A percentile compares a stretch with the other conserved stretches of the same genome.
Conservation (phyloP, 2,113 vertebrate species). For the Dipodomys merriami region DNA sequence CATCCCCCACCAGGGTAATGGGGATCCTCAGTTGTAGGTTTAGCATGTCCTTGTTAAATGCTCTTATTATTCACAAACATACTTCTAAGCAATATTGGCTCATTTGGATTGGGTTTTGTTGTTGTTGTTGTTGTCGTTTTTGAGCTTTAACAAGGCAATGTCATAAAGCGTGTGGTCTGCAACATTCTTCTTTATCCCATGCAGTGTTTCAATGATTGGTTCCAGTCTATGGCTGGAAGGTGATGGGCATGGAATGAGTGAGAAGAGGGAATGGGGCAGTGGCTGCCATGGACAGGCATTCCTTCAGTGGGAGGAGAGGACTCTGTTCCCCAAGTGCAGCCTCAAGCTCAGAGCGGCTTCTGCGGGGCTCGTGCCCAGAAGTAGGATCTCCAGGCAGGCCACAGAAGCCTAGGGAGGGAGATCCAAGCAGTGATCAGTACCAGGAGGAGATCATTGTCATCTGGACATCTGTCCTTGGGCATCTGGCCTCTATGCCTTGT, state of each 20-base stretch:
- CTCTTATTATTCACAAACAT: not conserved
- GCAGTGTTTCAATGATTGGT: not conserved
- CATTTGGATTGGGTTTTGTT: not conserved
- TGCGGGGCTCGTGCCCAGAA: accelerated
- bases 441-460: not conserved
- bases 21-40: not conserved
- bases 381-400: not conserved
- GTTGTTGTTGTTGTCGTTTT: no score
- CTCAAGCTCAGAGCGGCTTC: not conserved
- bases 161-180: not conserved
- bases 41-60: not conserved
- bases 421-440: not conserved
- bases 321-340: not conserved
- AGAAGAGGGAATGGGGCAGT: not conserved
- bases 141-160: not conserved
- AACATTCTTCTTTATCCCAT: not conserved
- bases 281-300: not conserved
- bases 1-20: accelerated
- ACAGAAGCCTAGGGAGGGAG: not conserved
- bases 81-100: not conserved
- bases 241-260: not conserved
- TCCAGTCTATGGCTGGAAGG: not conserved
- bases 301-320: not conserved
- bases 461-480: not conserved
- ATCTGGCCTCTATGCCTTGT: not conserved